These are phyloP conservation scores for Percopsis transmontana DNA, from an alignment of 2,113 vertebrate genomes.

Conservation along the genomic window DNA sequence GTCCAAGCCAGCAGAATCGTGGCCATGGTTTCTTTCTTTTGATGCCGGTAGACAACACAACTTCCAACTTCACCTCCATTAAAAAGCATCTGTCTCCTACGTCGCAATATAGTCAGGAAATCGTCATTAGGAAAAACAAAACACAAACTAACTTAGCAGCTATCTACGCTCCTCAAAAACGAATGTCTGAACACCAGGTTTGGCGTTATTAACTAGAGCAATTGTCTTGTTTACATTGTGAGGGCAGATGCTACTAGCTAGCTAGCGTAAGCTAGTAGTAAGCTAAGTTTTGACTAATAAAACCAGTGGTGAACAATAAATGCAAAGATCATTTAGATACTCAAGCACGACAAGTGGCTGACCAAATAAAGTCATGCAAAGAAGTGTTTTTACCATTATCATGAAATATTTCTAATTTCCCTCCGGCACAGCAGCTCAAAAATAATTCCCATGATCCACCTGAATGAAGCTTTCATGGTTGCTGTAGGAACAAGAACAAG, in stretches of 20 bases:
- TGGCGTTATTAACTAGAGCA: not conserved
- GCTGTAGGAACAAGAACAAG: slow-evolving; percentile 60
- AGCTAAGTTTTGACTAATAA: not conserved
- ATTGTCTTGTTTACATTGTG: not conserved
- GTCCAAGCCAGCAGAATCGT: slow-evolving; percentile 82
- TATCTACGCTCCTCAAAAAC: not conserved
- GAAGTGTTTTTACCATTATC: not conserved
- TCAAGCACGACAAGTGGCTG: no score
- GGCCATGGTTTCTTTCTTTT: slow-evolving; percentile 82
- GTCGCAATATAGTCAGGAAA: not conserved
- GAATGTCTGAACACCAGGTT: no score
- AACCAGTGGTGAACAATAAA: not conserved
- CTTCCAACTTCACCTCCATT: slow-evolving; percentile 80
- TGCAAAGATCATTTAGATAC: not conserved
- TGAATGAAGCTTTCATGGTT: slow-evolving; percentile 61
- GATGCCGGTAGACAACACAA: slow-evolving; percentile 79
- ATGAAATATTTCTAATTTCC: slow-evolving; percentile 75
- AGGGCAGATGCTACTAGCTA: slow-evolving; percentile 24
- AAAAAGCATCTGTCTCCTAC: not conserved
- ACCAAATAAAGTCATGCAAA: not conserved
- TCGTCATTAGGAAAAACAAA: not conserved
- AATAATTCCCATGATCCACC: slow-evolving; percentile 66
- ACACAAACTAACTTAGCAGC: not conserved
- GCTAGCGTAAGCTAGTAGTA: slow-evolving; percentile 15
- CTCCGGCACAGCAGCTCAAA: slow-evolving; percentile 53